phyloP scores from a whole-genome alignment of 2,888 invertebrate species.

The Tachina grossa region DNA sequence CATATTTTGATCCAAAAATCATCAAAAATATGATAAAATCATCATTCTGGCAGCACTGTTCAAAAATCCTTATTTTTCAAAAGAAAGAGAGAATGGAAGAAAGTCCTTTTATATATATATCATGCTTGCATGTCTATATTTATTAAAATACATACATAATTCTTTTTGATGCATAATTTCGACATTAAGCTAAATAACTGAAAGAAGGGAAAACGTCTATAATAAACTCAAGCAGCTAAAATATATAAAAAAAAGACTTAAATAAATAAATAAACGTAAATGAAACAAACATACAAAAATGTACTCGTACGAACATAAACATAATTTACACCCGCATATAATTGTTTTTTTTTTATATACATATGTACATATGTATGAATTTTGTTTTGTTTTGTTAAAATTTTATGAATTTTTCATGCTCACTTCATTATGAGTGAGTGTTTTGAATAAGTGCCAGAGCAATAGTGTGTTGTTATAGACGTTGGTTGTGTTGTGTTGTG shows the following conservation, averaged over 20 bases:
- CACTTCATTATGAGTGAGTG: conserved; percentile 47
- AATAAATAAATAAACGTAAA: conserved; percentile 2
- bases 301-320: conserved; percentile 9
- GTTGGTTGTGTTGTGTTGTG: conserved; percentile 2
- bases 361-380: conserved; percentile 8
- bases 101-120: no score
- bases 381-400: conserved; percentile 18
- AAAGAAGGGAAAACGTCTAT: neutral
- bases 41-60: no score
- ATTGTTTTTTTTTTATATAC: conserved; percentile 28
- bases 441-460: conserved; percentile 5
- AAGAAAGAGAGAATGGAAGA: no score
- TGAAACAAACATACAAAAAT: neutral
- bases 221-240: conserved; percentile 7
- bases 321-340: conserved; percentile 67
- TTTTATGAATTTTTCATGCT: conserved; percentile 44
- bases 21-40: no score
- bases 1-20: no score
- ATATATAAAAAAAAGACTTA: neutral
- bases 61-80: no score
- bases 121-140: no score
- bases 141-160: neutral
- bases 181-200: conserved; percentile 33
- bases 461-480: neutral
- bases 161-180: conserved; percentile 26